Percentiles rank a stretch among this genome's conserved stretches.
phyloP scores from a whole-genome alignment of 30 jellyfish, hydroid and myxozoan genomes.

The Chironex yamaguchii region DNA sequence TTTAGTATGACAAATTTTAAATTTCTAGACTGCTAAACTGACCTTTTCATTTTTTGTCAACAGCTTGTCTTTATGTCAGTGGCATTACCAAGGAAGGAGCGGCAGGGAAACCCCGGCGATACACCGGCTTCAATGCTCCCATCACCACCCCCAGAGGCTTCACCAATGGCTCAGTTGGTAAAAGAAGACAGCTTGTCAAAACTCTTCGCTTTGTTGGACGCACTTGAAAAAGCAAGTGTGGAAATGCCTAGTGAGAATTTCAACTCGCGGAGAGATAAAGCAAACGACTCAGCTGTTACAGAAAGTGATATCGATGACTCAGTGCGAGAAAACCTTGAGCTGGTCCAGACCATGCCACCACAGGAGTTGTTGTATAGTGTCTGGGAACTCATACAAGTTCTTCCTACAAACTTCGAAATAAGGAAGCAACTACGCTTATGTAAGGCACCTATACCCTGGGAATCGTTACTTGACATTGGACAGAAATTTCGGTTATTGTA shows the following conservation, averaged over 20 bases:
- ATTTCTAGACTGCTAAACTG: too few relatives aligned
- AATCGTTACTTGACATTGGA: conserved; percentile 60
- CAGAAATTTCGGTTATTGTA: conserved; percentile 82
- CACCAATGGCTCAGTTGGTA: conserved; percentile 91
- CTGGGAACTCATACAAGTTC: conserved; percentile 90
- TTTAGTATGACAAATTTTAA: too few relatives aligned
- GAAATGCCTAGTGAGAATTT: conserved; percentile 2
- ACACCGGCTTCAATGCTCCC: conserved; percentile 87
- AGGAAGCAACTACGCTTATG: conserved; percentile 44
- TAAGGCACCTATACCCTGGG: conserved; percentile 65
- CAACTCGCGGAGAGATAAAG: not conserved
- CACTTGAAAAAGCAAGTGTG: conserved; percentile 58
- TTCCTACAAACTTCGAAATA: conserved; percentile 84
- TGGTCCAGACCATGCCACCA: conserved; percentile 58
- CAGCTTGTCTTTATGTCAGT: conserved; percentile 94
- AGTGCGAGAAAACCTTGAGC: conserved; percentile 46
- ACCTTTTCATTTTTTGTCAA: conserved; percentile 2
- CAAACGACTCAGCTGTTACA: conserved; percentile 9
- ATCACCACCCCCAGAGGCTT: conserved; percentile 92
- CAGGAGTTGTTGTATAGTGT: conserved; percentile 77
- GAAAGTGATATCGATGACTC: conserved; percentile 33
- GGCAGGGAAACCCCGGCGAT: conserved; percentile 67
- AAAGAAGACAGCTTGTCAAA: conserved; percentile 66
- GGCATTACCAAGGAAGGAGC: conserved; percentile 85
- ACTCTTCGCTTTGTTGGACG: conserved; percentile 83